A percentile compares a stretch with the other conserved stretches of the same genome.
Conservation (phyloP, 1,140 invertebrate genomes). For the Diprion similis region DNA sequence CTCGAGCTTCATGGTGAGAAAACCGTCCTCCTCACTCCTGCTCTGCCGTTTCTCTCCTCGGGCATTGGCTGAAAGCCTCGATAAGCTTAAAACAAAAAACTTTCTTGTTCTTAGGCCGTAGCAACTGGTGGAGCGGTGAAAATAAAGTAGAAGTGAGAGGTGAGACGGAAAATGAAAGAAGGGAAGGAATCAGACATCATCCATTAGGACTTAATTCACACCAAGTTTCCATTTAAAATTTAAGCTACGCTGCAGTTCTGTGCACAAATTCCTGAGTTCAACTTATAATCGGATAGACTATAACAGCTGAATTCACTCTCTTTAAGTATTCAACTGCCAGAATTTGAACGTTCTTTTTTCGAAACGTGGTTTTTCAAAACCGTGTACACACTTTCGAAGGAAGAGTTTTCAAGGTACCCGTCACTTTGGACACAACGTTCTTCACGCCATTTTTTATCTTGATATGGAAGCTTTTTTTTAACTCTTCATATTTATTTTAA, state of each 20-base stretch:
- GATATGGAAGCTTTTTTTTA: no score
- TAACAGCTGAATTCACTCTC: no score
- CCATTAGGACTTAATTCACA: not conserved
- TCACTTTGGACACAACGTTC: no score
- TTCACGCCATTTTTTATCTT: no score
- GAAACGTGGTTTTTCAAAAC: no score
- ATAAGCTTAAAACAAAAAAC: slow-evolving; percentile 6
- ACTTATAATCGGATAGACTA: no score
- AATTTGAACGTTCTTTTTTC: no score
- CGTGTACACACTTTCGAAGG: no score
- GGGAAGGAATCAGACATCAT: not conserved
- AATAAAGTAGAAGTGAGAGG: not conserved
- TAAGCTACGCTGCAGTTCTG: not conserved
- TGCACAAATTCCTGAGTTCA: no score
- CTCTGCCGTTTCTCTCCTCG: not conserved
- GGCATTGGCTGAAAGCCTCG: slow-evolving; percentile 4
- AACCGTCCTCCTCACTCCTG: not conserved
- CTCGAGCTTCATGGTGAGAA: not conserved
- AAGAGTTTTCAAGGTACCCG: no score
- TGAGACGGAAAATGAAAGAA: not conserved
- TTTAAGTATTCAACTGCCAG: no score
- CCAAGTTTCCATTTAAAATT: not conserved
- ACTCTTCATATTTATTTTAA: no score
- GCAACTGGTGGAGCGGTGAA: slow-evolving; percentile 4
- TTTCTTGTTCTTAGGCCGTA: not conserved